These are phyloP conservation scores for Meriones psammophilus DNA, from an alignment of 2,797 vertebrate genomes.

Conservation along the genomic window DNA sequence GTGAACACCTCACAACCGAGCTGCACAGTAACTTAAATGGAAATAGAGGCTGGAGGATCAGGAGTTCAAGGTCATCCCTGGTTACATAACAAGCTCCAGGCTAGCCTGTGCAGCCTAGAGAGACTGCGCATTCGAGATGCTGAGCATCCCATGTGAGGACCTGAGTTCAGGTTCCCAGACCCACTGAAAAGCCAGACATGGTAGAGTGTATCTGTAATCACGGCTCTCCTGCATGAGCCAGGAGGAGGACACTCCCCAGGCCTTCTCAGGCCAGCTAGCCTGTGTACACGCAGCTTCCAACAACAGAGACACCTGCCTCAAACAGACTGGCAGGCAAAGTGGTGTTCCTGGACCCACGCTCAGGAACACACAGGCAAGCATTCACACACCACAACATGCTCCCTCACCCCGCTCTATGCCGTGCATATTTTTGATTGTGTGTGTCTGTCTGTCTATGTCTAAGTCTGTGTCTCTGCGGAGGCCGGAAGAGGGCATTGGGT, in stretches of 20 bases:
- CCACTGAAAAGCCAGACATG: not conserved
- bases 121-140: not conserved
- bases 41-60: not conserved
- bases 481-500: not conserved
- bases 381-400: not conserved
- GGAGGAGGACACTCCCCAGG: not conserved
- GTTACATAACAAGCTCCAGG: not conserved
- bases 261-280: not conserved
- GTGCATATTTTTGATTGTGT: not conserved
- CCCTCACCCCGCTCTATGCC: not conserved
- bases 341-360: not conserved
- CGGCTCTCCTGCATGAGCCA: not conserved
- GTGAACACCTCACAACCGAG: not conserved
- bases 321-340: not conserved
- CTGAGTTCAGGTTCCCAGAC: not conserved
- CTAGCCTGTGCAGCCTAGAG: not conserved
- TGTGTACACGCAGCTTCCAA: not conserved
- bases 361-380: not conserved
- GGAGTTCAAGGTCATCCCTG: not conserved
- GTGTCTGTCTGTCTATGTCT: not conserved
- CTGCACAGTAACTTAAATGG: not conserved
- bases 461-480: too few species aligned
- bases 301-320: not conserved
- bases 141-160: not conserved
- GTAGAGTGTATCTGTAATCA: not conserved